Base-by-base conservation (phyloP, 2,113 vertebrate species). In the Chionodraco myersi region DNA sequence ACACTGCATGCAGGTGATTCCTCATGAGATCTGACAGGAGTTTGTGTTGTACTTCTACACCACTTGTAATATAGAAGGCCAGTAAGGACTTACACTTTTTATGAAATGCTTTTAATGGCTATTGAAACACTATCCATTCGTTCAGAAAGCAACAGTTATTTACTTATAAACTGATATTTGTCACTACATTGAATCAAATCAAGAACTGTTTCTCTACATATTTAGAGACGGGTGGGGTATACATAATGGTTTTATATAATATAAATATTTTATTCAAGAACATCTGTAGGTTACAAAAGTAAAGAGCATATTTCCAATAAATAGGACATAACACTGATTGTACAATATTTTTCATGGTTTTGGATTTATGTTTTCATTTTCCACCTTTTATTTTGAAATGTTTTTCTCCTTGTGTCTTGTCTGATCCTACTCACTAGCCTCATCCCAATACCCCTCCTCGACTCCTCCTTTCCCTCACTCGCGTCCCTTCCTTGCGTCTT, bases 1-100 rank as follows among this genome's bases (percentile, higher is more conserved):
- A 71, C 48, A 15, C 10, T 59, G 57, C 6, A 9, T 57, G 65
- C 44, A 68, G 60, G 36, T 34, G 61, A 83, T 75, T 82, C 57
- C 44, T 73, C 10, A 49, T 68, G 21, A 63, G 52, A 63, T 16
- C 16, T 51, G 57, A 80, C 80, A 73, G 67, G 26, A 70, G 70
- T 57, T 65, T 54, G 52, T 26, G 16, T 30, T 63, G 13, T 56
- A 30, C 45, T 57, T 51, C 23, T 47, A 14, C 49, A 12, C 70
- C 71, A 67, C 62, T 44, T 63, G 47, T 70, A 41, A 9, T 45
- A 21, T 57, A 63, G 51, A 72, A 57, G 48, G 30, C 72, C 59
- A 34, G 58, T 21, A 6, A 16, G 44, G 49, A 63, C 26, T 34
- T 5, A 5, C 1, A 54, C 21, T 51, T 48, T 47, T 36, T 67